A percentile compares a stretch with the other conserved stretches of the same genome.
phyloP scores from a whole-genome alignment of 1,140 invertebrate genomes.

The Solen grandis region DNA sequence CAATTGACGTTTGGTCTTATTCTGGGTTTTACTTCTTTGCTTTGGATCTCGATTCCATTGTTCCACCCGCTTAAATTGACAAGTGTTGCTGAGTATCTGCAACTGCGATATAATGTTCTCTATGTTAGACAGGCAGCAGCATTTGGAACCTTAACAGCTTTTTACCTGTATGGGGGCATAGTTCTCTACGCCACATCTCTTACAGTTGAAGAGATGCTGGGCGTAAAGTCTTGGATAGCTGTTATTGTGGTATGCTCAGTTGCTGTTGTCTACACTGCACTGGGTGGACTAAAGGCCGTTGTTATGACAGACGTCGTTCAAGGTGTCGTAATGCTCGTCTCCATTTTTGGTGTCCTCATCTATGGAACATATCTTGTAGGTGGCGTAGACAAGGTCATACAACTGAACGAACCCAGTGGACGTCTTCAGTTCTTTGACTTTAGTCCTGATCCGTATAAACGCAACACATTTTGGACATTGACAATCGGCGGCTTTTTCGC shows the following conservation, averaged over 20 bases:
- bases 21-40: constrained; percentile 7
- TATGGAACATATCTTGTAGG: constrained; percentile 9
- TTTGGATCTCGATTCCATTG: constrained; percentile 27
- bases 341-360: constrained; percentile 20
- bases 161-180: constrained; percentile 15
- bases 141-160: background rate
- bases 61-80: constrained; percentile 35
- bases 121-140: constrained; percentile 11
- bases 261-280: constrained; percentile 28
- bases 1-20: background rate
- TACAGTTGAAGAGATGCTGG: background rate
- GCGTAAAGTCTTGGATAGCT: constrained; percentile 12
- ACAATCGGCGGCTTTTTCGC: background rate
- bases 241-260: background rate
- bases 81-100: constrained; percentile 29
- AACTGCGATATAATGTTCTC: constrained; percentile 10
- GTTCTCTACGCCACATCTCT: constrained; percentile 12
- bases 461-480: constrained; percentile 41
- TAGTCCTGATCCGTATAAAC: constrained; percentile 12
- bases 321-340: constrained; percentile 21
- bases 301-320: constrained; percentile 31
- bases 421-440: constrained; percentile 24
- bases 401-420: constrained; percentile 9
- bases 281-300: too few species aligned
- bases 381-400: background rate